Conservation (phyloP, 1,140 invertebrate species). For the Conus ventricosus region DNA sequence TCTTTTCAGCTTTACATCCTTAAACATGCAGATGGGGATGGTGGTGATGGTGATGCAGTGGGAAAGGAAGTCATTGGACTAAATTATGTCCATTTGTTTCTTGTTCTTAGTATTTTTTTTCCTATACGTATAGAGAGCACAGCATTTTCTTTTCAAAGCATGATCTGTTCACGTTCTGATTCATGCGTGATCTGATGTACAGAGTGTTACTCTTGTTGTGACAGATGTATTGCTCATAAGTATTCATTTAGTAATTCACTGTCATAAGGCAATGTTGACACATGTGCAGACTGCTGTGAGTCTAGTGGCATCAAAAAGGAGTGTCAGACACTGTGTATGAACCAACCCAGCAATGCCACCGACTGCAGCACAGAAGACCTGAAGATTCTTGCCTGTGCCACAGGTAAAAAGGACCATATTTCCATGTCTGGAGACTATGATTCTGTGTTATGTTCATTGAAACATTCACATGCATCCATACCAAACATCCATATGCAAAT, state of each 20-base stretch:
- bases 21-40: no score
- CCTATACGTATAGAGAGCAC: neutral
- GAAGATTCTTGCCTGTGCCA: neutral
- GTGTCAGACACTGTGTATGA: neutral
- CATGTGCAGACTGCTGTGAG: neutral
- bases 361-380: neutral
- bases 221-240: neutral
- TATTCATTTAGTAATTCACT: no score
- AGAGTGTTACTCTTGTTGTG: neutral
- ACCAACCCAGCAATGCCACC: neutral
- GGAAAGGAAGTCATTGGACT: no score
- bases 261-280: no score
- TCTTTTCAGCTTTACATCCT: neutral
- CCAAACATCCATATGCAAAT: neutral
- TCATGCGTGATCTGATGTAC: neutral
- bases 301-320: neutral
- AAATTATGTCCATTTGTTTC: no score
- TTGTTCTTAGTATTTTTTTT: neutral
- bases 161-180: neutral
- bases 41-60: no score
- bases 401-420: neutral
- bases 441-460: neutral
- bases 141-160: neutral
- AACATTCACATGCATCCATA: neutral
- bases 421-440: neutral